These are phyloP conservation scores for Cremastobaeus sp. DNA, from an alignment of 2,888 invertebrate genomes.

Conservation along the genomic window DNA sequence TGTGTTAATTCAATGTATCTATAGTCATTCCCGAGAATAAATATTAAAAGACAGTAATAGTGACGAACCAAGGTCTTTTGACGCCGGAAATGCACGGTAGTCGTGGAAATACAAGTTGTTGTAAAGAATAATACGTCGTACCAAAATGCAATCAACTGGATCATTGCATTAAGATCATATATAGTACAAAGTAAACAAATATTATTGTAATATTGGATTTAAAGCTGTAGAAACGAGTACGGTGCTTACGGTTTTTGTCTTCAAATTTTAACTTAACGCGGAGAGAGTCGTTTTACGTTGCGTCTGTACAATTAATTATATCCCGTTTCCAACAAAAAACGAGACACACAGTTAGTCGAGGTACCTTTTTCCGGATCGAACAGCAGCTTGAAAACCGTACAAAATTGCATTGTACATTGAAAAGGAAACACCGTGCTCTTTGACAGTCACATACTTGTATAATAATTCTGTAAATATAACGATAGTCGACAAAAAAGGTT, in stretches of 20 bases:
- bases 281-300: neutral
- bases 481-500: conserved; percentile 68
- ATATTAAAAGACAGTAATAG: conserved; percentile 46
- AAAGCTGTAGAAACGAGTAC: conserved; percentile 63
- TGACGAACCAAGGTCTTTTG: conserved; percentile 33
- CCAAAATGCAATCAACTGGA: conserved; percentile 71
- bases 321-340: too few species aligned
- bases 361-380: too few species aligned
- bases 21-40: conserved; percentile 49
- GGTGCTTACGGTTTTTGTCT: conserved; percentile 23
- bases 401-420: too few species aligned
- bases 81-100: conserved; percentile 59
- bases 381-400: too few species aligned
- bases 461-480: conserved; percentile 74
- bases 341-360: too few species aligned
- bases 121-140: conserved; percentile 69
- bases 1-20: conserved; percentile 46
- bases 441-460: conserved; percentile 63
- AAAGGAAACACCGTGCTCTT: conserved; percentile 36
- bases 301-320: too few species aligned
- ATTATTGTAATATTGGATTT: conserved; percentile 75
- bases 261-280: neutral
- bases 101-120: conserved; percentile 59
- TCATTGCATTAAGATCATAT: conserved; percentile 77
- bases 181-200: conserved; percentile 79